Conservation (phyloP, 2,797 vertebrate genomes). For the Rachycentron canadum region DNA sequence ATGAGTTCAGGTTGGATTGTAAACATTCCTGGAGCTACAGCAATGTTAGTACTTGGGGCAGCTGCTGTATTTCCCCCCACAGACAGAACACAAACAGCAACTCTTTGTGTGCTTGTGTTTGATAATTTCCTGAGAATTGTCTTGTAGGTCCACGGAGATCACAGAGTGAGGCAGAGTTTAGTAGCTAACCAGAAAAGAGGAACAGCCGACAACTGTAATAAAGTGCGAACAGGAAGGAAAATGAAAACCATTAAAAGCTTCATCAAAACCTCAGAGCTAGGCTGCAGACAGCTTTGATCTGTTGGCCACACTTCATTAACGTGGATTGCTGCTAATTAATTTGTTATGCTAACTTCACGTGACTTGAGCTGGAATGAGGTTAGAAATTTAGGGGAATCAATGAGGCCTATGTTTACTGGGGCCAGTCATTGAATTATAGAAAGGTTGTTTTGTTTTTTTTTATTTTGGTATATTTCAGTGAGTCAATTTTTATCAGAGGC, state of each 20-base stretch:
- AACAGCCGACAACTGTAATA: constrained; percentile 9
- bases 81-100: neutral
- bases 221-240: constrained; percentile 21
- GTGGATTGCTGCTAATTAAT: neutral
- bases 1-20: constrained; percentile 22
- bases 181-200: constrained; percentile 47
- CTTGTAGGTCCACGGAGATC: neutral
- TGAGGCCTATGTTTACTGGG: constrained; percentile 11
- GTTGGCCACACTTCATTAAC: neutral
- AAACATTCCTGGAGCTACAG: constrained; percentile 32
- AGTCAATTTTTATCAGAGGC: neutral
- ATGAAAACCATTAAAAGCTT: neutral
- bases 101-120: constrained; percentile 51
- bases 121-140: constrained; percentile 30
- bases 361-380: constrained; percentile 14
- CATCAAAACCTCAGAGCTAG: constrained; percentile 1
- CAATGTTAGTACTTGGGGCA: neutral
- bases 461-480: neutral
- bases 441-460: too few relatives aligned
- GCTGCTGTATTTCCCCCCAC: neutral
- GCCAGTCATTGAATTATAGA: neutral
- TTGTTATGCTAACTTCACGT: constrained; percentile 3
- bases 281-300: constrained; percentile 16
- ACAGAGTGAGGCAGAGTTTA: constrained; percentile 15
- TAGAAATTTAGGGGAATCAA: constrained; percentile 28